These are phyloP conservation scores for Atractosteus spatula DNA, from an alignment of 2,113 vertebrate genomes.

Conservation along the genomic window DNA sequence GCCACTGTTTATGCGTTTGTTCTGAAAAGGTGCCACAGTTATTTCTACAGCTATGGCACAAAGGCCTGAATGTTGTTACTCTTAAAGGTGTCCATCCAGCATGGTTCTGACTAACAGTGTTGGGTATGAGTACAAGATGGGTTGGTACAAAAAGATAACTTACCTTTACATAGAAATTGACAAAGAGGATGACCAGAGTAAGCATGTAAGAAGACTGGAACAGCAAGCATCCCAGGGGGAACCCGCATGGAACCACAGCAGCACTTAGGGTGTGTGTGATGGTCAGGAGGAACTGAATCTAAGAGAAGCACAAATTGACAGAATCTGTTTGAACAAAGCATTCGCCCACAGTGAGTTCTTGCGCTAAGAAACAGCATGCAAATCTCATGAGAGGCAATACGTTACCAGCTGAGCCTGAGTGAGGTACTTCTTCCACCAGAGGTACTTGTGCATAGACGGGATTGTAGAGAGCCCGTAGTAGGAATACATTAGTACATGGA, in stretches of 20 bases:
- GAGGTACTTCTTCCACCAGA: slow-evolving; percentile 90
- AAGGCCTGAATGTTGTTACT: no score
- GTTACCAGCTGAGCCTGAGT: slow-evolving; percentile 83
- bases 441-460: slow-evolving; percentile 79
- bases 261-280: slow-evolving; percentile 80
- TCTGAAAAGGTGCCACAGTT: no score
- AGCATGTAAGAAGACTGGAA: slow-evolving; percentile 86
- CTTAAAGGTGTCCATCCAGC: no score
- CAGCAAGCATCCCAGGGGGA: slow-evolving; percentile 78
- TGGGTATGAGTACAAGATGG: not conserved
- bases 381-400: not conserved
- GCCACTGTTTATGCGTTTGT: no score
- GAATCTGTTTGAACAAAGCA: not conserved
- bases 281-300: slow-evolving; percentile 83
- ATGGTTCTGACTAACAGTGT: not conserved
- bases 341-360: not conserved
- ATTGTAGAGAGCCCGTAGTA: slow-evolving; percentile 82
- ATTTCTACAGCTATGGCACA: no score
- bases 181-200: slow-evolving; percentile 76
- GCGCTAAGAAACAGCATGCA: not conserved
- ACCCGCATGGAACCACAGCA: slow-evolving; percentile 75
- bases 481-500: slow-evolving; percentile 85
- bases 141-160: slow-evolving; percentile 12
- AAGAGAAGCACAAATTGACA: not conserved
- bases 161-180: slow-evolving; percentile 86